Evolutionary conservation across 2,113 vertebrate species (phyloP).

Genomic region (Caretta caretta): DNA sequence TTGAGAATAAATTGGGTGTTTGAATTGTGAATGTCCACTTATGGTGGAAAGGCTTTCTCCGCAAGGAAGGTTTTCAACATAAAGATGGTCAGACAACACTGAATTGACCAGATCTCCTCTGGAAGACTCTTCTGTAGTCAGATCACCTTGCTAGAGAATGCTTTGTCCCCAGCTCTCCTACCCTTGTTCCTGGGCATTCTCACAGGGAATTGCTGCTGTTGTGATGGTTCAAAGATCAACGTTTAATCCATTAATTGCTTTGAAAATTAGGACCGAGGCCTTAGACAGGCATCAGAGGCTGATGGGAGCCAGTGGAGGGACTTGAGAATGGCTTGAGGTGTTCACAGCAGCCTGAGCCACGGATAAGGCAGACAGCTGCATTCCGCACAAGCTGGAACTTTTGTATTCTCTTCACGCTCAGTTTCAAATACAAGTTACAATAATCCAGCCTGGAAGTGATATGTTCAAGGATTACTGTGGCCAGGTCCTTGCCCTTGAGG

Average conservation of each 20-base stretch:
- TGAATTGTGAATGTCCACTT: not conserved
- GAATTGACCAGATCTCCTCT: not conserved
- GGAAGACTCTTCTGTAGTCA: not conserved
- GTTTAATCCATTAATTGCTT: not conserved
- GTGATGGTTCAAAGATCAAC: not conserved
- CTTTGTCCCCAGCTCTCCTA: not conserved
- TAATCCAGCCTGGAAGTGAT: not conserved
- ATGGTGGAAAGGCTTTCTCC: not conserved
- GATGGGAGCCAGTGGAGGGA: not conserved
- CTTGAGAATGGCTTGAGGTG: not conserved
- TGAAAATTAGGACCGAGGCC: not conserved
- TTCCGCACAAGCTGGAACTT: slow-evolving; percentile 27
- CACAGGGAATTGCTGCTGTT: not conserved
- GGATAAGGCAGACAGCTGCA: slow-evolving; percentile 29
- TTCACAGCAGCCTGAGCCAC: not conserved
- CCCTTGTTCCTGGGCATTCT: not conserved
- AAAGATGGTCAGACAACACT: not conserved
- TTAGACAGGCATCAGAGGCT: slow-evolving; percentile 17
- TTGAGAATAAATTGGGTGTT: not conserved
- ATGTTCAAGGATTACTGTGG: not conserved
- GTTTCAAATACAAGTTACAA: slow-evolving; percentile 2
- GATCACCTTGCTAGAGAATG: not conserved
- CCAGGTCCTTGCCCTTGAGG: not conserved
- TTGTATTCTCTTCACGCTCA: not conserved
- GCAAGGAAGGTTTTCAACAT: not conserved